These are phyloP conservation scores for Dyspetes luteomarginatus DNA, from an alignment of 2,888 invertebrate genomes.

Conservation along the genomic window DNA sequence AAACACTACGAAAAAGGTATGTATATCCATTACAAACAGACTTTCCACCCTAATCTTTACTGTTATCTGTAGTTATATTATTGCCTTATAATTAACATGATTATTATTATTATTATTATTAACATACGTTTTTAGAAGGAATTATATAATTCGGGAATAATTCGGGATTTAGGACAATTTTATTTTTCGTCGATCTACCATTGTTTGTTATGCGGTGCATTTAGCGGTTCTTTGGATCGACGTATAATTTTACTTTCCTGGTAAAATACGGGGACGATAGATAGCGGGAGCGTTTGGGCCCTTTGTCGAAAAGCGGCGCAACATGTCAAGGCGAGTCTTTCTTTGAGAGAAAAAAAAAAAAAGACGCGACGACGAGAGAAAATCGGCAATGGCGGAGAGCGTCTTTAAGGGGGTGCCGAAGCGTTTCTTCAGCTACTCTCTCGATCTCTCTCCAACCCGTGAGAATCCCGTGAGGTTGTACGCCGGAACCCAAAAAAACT, in stretches of 20 bases:
- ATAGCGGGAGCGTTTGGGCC: constrained; percentile 56
- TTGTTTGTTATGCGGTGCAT: not conserved
- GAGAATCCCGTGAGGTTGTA: not conserved
- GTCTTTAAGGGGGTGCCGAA: constrained; percentile 65
- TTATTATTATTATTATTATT: no score
- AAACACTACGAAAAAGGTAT: no score
- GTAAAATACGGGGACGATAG: constrained; percentile 30
- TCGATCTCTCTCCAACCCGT: not conserved
- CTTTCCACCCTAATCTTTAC: no score
- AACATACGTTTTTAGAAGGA: no score
- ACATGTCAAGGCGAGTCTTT: constrained; percentile 70
- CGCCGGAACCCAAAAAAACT: constrained; percentile 67
- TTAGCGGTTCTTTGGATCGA: constrained; percentile 6
- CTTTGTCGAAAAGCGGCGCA: constrained; percentile 69
- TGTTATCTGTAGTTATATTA: no score
- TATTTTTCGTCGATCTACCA: not conserved
- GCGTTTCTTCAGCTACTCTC: constrained; percentile 39
- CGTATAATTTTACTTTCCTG: constrained; percentile 63
- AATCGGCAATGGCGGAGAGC: constrained; percentile 6
- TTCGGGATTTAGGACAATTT: not conserved
- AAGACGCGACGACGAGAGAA: constrained; percentile 29
- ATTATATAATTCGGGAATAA: no score
- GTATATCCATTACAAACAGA: no score
- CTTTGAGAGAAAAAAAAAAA: constrained; percentile 51
- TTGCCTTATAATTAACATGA: no score